These are phyloP conservation scores for Micrasema longulum DNA, from an alignment of 1,140 invertebrate genomes.

Conservation along the genomic window DNA sequence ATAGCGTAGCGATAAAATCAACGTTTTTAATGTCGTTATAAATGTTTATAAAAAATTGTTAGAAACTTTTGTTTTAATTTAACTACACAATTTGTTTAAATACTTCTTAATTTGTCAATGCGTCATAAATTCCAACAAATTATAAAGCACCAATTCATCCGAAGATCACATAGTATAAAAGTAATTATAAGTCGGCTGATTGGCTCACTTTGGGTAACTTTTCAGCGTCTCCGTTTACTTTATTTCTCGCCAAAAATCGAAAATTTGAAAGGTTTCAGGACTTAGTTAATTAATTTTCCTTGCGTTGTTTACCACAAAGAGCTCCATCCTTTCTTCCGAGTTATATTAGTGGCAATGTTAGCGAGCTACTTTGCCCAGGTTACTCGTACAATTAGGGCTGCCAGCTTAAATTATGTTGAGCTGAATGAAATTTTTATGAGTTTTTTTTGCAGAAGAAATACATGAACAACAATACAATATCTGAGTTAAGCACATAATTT, in stretches of 20 bases:
- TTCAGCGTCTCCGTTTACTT: conserved; percentile 8
- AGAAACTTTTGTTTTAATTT: too few species aligned
- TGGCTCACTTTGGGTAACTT: neutral
- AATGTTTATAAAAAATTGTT: too few species aligned
- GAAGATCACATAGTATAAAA: neutral
- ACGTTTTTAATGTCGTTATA: too few species aligned
- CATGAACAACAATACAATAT: too few species aligned
- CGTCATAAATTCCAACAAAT: too few species aligned
- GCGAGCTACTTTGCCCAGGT: conserved; percentile 16
- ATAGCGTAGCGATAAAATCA: too few species aligned
- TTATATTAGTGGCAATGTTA: conserved; percentile 1
- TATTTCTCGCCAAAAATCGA: conserved; percentile 3
- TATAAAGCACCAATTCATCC: neutral
- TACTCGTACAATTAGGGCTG: neutral
- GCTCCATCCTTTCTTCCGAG: conserved; percentile 25
- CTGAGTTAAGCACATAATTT: too few species aligned
- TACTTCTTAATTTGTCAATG: too few species aligned
- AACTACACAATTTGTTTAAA: too few species aligned
- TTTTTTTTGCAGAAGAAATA: too few species aligned
- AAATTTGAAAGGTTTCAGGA: conserved; percentile 20
- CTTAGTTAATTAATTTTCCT: conserved; percentile 19
- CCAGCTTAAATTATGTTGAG: too few species aligned
- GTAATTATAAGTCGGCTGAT: neutral
- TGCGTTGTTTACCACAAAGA: conserved; percentile 20
- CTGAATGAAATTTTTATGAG: too few species aligned